These are phyloP conservation scores for Danio choprae DNA, from an alignment of 2,797 vertebrate species.

Conservation along the genomic window DNA sequence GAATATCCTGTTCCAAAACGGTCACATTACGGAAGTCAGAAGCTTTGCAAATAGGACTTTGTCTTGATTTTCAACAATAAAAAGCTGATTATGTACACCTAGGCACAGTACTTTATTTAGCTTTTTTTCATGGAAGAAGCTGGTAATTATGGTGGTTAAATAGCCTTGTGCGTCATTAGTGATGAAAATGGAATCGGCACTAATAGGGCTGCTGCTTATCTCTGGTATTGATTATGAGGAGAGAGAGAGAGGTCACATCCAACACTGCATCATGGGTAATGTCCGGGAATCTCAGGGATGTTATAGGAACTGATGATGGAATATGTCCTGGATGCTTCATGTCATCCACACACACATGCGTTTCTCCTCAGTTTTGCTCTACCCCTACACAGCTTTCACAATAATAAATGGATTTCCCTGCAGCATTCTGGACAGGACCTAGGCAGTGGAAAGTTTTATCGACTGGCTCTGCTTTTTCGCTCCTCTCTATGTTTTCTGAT, in stretches of 20 bases:
- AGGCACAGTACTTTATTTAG: neutral
- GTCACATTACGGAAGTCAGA: neutral
- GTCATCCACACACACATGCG: conserved; percentile 28
- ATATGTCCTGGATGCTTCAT: conserved; percentile 25
- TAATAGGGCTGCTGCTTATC: conserved; percentile 10
- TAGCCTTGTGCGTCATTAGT: neutral
- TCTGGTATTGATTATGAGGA: conserved; percentile 43
- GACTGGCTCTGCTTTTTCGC: conserved; percentile 64
- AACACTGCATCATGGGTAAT: conserved; percentile 20
- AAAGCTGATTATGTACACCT: neutral
- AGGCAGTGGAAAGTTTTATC: conserved; percentile 68
- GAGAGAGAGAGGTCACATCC: conserved; percentile 2
- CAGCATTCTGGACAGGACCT: conserved; percentile 52
- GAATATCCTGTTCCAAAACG: neutral
- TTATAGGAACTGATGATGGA: conserved; percentile 51
- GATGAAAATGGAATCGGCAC: neutral
- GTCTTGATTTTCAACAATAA: neutral
- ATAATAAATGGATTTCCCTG: conserved; percentile 59
- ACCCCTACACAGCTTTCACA: conserved; percentile 53
- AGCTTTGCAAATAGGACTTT: neutral
- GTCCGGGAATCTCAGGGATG: conserved; percentile 35
- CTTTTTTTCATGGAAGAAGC: neutral
- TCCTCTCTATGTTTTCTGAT: conserved; percentile 53
- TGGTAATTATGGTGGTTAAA: neutral
- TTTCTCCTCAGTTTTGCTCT: conserved; percentile 18